Conservation (phyloP, 1,140 invertebrate genomes). For the Heliothis virescens region DNA sequence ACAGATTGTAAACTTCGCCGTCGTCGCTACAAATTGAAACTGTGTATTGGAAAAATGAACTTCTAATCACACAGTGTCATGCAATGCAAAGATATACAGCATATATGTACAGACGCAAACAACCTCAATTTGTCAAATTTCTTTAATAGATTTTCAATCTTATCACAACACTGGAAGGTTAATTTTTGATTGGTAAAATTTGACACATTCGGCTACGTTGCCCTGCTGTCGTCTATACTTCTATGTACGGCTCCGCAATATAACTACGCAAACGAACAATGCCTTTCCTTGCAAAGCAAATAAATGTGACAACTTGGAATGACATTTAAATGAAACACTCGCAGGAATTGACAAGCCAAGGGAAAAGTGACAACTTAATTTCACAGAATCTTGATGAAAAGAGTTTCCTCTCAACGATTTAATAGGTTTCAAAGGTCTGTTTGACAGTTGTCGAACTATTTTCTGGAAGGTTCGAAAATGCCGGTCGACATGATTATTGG, state of each 20-base stretch:
- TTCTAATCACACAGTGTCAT: not conserved
- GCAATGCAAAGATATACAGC: no score
- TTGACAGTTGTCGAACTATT: not conserved
- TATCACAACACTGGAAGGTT: no score
- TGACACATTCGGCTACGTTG: no score
- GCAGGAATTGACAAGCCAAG: constrained; percentile 33
- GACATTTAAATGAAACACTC: constrained; percentile 38
- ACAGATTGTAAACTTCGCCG: constrained; percentile 32
- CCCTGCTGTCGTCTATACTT: not conserved
- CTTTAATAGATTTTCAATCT: no score
- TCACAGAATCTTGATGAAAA: constrained; percentile 18
- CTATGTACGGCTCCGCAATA: not conserved
- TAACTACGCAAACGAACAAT: constrained; percentile 23
- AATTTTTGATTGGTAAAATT: no score
- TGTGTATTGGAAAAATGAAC: constrained; percentile 6
- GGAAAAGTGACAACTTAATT: constrained; percentile 27
- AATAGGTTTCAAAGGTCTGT: not conserved
- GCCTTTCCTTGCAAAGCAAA: constrained; percentile 28
- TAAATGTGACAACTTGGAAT: constrained; percentile 33
- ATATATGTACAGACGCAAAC: no score
- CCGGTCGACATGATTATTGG: no score
- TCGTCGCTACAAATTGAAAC: constrained; percentile 25
- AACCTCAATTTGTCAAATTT: no score
- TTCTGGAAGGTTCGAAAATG: not conserved
- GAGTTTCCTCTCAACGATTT: not conserved